A percentile compares a stretch with the other conserved stretches of the same genome.
Conservation (phyloP, 2,888 invertebrate genomes). For the Lithodes maja region DNA sequence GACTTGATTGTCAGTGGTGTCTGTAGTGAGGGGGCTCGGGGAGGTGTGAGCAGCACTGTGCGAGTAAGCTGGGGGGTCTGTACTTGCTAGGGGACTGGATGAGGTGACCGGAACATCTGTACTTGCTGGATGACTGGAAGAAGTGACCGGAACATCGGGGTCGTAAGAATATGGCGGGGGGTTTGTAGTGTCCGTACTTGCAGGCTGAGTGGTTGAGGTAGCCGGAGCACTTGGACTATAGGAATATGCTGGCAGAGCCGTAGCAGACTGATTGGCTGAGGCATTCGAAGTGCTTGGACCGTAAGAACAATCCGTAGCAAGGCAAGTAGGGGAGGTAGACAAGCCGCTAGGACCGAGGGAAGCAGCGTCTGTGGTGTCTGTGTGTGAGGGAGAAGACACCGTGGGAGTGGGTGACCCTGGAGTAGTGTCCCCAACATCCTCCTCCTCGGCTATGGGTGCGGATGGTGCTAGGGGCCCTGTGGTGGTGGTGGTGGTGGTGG, state of each 20-base stretch:
- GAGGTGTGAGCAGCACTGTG: not conserved
- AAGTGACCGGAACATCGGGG: too few relatives aligned
- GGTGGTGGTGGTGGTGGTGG: not conserved
- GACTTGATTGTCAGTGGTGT: not conserved
- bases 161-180: too few relatives aligned
- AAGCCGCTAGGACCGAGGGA: too few relatives aligned
- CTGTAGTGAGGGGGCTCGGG: not conserved
- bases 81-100: not conserved
- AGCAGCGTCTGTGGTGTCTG: too few relatives aligned
- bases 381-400: not conserved
- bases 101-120: too few relatives aligned
- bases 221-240: too few relatives aligned
- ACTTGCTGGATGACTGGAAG: too few relatives aligned
- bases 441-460: slow-evolving; percentile 41
- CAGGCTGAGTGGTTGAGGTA: too few relatives aligned
- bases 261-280: not conserved
- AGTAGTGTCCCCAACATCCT: slow-evolving; percentile 35
- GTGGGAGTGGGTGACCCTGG: not conserved
- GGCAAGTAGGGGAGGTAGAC: too few relatives aligned
- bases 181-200: too few relatives aligned
- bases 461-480: not conserved
- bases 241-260: not conserved
- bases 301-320: too few relatives aligned
- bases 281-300: too few relatives aligned
- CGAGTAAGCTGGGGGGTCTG: not conserved